Percentiles rank a stretch among this genome's conserved stretches.
Evolutionary conservation across 2,113 vertebrate genomes (phyloP).

Genomic region (Corythornis cristatus): DNA sequence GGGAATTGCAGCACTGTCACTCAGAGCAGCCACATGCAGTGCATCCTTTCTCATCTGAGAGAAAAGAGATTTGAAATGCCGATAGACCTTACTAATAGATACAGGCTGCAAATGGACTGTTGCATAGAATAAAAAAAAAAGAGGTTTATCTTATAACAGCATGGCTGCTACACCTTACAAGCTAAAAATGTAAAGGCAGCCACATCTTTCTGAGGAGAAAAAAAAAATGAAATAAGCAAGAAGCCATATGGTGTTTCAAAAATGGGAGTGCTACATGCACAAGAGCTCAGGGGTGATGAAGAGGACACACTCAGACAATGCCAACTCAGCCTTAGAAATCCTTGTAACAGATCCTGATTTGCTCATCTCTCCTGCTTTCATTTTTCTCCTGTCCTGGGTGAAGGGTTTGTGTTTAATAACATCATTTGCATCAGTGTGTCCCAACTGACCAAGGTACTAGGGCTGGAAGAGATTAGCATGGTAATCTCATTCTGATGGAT

Average conservation of each 20-base stretch:
- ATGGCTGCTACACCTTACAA: neutral
- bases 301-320: neutral
- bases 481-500: constrained; percentile 98
- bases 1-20: constrained; percentile 14
- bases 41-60: constrained; percentile 34
- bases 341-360: constrained; percentile 34
- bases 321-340: constrained; percentile 52
- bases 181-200: neutral
- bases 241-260: neutral
- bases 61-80: constrained; percentile 46
- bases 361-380: constrained; percentile 57
- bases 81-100: constrained; percentile 2
- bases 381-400: constrained; percentile 59
- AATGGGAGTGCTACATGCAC: neutral
- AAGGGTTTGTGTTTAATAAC: constrained; percentile 81
- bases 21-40: constrained; percentile 26
- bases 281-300: neutral
- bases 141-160: neutral
- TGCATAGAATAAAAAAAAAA: neutral
- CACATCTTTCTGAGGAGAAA: neutral
- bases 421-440: constrained; percentile 83
- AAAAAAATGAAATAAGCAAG: neutral
- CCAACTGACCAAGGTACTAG: constrained; percentile 89
- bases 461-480: constrained; percentile 93
- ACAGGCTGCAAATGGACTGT: neutral